Percentiles rank a stretch among this genome's conserved stretches.
Conservation (phyloP, 2,888 invertebrate genomes). For the Alcis repandata region DNA sequence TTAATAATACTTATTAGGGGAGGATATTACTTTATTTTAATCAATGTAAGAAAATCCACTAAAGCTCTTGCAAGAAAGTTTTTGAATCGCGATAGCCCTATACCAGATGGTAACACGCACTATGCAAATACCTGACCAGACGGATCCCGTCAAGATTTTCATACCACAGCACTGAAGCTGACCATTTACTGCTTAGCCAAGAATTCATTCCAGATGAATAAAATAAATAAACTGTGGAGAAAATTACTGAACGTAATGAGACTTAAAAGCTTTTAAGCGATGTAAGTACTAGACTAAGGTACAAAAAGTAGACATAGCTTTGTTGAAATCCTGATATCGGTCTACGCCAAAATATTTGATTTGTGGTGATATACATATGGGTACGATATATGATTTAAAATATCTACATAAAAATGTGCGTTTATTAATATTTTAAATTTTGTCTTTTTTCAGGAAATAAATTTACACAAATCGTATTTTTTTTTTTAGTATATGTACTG, state of each 20-base stretch:
- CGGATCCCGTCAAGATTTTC: slow-evolving; percentile 70
- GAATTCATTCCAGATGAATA: slow-evolving; percentile 33
- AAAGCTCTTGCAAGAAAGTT: slow-evolving; percentile 36
- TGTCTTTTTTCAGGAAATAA: too few species aligned
- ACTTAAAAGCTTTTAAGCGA: slow-evolving; percentile 7
- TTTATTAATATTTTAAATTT: too few species aligned
- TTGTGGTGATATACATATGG: too few species aligned
- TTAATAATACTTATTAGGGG: not conserved
- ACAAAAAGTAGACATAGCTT: not conserved
- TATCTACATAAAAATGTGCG: too few species aligned
- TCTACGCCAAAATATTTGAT: not conserved
- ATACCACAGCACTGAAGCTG: slow-evolving; percentile 61
- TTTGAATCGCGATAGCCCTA: slow-evolving; percentile 63
- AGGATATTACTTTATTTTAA: too few species aligned
- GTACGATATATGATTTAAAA: too few species aligned
- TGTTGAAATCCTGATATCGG: not conserved
- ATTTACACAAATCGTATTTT: too few species aligned
- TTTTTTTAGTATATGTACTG: too few species aligned
- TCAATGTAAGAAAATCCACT: not conserved
- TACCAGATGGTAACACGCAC: slow-evolving; percentile 56
- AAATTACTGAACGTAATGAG: slow-evolving; percentile 18
- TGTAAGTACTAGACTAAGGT: not conserved
- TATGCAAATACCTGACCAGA: slow-evolving; percentile 68
- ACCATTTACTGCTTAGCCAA: slow-evolving; percentile 45
- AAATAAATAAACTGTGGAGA: slow-evolving; percentile 34